Evolutionary conservation across 1,140 invertebrate species (phyloP).

Genomic region (Formica exsecta): DNA sequence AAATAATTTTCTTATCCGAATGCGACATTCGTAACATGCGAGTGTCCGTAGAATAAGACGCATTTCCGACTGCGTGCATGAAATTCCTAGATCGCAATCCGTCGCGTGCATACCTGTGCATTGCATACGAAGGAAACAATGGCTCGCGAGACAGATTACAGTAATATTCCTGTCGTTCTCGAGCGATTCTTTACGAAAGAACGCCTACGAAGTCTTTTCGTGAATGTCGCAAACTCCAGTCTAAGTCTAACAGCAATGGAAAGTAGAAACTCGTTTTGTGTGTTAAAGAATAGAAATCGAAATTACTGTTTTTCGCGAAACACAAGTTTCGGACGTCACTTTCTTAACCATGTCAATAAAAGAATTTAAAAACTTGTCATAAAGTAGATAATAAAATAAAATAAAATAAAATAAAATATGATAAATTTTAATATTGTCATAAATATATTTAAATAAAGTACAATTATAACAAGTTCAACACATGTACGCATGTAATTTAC

Average conservation of each 20-base stretch:
- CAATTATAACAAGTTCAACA: not conserved
- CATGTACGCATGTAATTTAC: not conserved
- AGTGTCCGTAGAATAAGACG: conserved; percentile 1
- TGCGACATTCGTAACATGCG: not conserved
- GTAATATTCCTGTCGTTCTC: conserved; percentile 53
- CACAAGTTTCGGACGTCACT: not conserved
- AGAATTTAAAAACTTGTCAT: not conserved
- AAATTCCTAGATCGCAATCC: conserved; percentile 30
- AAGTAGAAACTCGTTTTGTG: conserved; percentile 37
- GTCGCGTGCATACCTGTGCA: conserved; percentile 38
- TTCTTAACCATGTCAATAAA: not conserved
- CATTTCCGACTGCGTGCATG: conserved; percentile 24
- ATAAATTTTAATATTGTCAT: not conserved
- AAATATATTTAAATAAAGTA: conserved; percentile 15
- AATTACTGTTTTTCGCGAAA: conserved; percentile 22
- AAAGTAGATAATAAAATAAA: not conserved
- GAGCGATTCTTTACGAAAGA: conserved; percentile 63
- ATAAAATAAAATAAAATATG: no score
- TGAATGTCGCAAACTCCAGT: conserved; percentile 51
- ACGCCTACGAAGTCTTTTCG: conserved; percentile 54
- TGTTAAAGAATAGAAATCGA: conserved; percentile 33
- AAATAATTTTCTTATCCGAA: not conserved
- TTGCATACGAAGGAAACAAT: conserved; percentile 54
- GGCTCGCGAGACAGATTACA: conserved; percentile 47
- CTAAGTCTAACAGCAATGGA: conserved; percentile 44